Base-by-base conservation (phyloP, 2,888 invertebrate species). In the Isotomurus palustris region DNA sequence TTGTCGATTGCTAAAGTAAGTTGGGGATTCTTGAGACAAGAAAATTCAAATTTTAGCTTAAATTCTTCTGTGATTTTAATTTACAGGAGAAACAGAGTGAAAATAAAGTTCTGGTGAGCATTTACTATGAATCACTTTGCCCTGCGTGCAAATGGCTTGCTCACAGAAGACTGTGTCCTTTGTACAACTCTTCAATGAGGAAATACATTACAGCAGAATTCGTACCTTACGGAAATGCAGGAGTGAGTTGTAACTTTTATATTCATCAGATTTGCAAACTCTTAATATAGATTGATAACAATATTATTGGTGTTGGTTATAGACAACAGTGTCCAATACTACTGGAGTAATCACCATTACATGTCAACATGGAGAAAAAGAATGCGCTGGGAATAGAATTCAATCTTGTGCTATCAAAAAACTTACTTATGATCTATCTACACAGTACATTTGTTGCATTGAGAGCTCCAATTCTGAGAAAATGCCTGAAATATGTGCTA, bases 191-290 rank as follows among this genome's bases (percentile, higher is more conserved):
- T 17, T 17, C 36, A 29, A 47, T 66, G 51, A 53, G 58, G 24
- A 17, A 53, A 21, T 63, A 59, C 22, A 63, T 66, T 19, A 27
- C 4, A 6, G 54, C 62, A 22, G 63, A 66, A 24, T 63, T 57
- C 45, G 63, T 66, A 12, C 66, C 66, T 35, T 66, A 66, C 38
- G 66, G 66, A 56, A 66, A 66, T 63, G 66, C 66, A 14, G 51
- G 56, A 32, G 65, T 62, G 45, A 49, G 36, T 14, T 44, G n/a
- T n/a, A n/a, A n/a, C n/a, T n/a, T n/a, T n/a, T n/a, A n/a, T n/a
- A n/a, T n/a, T n/a, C n/a, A n/a, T n/a, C n/a, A n/a, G n/a, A n/a
- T n/a, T n/a, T n/a, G n/a, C n/a, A n/a, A n/a, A n/a, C n/a, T n/a
- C n/a, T n/a, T n/a, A n/a, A n/a, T n/a, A n/a, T n/a, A n/a, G n/a